These are phyloP conservation scores for Samia ricini DNA, from an alignment of 1,140 invertebrate genomes.

Conservation along the genomic window DNA sequence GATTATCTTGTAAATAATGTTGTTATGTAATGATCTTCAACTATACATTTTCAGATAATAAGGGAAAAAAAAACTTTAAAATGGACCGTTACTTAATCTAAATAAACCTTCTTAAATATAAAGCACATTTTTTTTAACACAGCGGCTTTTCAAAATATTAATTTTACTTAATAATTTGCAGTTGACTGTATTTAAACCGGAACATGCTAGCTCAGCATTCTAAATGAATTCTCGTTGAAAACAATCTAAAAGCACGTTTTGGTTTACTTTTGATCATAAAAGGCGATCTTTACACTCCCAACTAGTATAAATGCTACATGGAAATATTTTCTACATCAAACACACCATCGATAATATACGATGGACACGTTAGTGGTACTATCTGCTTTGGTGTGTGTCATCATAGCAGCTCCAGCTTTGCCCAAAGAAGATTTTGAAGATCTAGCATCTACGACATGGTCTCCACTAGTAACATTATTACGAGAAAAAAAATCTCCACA, in stretches of 20 bases:
- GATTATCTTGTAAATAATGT: too few relatives aligned
- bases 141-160: too few relatives aligned
- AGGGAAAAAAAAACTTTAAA: too few relatives aligned
- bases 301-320: conserved; percentile 56
- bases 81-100: too few relatives aligned
- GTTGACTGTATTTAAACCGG: too few relatives aligned
- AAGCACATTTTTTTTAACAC: too few relatives aligned
- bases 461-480: background rate
- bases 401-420: conserved; percentile 40
- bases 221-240: conserved; percentile 13
- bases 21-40: too few relatives aligned
- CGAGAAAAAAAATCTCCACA: conserved; percentile 46
- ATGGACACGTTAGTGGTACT: conserved; percentile 62
- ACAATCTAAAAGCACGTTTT: conserved; percentile 43
- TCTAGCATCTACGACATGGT: background rate
- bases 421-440: conserved; percentile 25
- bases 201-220: conserved; percentile 37
- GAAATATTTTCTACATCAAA: conserved; percentile 43
- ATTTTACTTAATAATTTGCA: too few relatives aligned
- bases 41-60: too few relatives aligned
- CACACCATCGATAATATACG: conserved; percentile 28
- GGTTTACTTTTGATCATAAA: conserved; percentile 27
- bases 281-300: conserved; percentile 19
- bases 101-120: too few relatives aligned
- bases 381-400: conserved; percentile 41